Base-by-base conservation (phyloP, 2,113 vertebrate species). In the Phasianus colchicus region DNA sequence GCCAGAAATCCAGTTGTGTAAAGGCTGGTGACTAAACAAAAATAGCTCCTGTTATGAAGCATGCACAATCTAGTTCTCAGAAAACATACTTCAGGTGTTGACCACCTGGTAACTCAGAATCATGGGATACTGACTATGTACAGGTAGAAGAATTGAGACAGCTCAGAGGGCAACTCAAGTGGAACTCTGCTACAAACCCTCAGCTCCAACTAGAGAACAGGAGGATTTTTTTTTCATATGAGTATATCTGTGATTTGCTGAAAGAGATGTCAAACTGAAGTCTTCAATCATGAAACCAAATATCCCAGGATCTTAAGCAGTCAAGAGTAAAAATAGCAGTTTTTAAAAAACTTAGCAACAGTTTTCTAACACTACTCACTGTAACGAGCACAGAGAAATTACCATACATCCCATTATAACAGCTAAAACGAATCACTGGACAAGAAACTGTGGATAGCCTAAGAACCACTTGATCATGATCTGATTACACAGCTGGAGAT, bases 1-100 rank as follows among this genome's bases (percentile, higher is more conserved):
- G 32, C 5, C 38, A 60, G 47, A 92, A 70, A 30, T 12, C 5
- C 9, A 50, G 36, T 42, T 73, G 10, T 27, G 6, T 43, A 89
- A 94, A 94, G 78, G 5, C 16, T 27, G 76, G 29, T 50, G 8
- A 81, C 42, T 61, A 90, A 61, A 72, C 34, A 36, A 88, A 91
- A 90, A 72, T 17, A 75, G 14, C 13, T 64, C 32, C 57, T 64
- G 47, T 11, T 48, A 84, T 30, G 20, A 90, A 65, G 43, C 18
- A 72, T 25, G 13, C 7, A 65, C 14, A 87, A 61, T 29, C 10
- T 24, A 72, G 25, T 65, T 82, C 54, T 82, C 52, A 72, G 30
- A 34, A 91, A 92, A 77, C 5, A 22, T 29, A 1, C 0, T 47
- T 85, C 27, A 90, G 43, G 22, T 16, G 54, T 66, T 63, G 32